Base-by-base conservation (phyloP, 2,113 vertebrate genomes). In the Anoplopoma fimbria region DNA sequence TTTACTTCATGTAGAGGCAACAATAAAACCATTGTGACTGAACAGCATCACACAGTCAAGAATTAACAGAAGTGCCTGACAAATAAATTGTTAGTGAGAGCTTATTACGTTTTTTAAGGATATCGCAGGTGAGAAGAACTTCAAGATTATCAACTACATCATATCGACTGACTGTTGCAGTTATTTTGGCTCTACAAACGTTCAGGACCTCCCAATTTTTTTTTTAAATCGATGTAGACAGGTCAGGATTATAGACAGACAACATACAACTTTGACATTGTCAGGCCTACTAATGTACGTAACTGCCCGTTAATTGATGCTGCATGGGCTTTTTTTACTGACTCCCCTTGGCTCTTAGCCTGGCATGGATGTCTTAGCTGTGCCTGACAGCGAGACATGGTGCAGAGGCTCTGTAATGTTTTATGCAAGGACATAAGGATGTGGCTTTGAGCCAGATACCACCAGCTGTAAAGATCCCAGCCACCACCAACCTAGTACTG, bases 361-460 rank as follows among this genome's bases (percentile, higher is more conserved):
- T 45, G 4, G 68, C 40, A n/a, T 17, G 33, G 65, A 64, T 76
- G 73, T 84, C 76, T 85, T 69, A 83, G 79, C 77, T 70, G 82
- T 74, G 71, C 69, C 72, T 73, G 74, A 86, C 82, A 86, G 87
- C 75, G 6, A 78, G 82, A 81, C 85, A 81, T 47, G 57, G 69
- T 82, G 83, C 78, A 75, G 69, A 79, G 72, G 62, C 73, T 71
- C 81, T 69, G 69, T 82, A 57, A 90, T 91, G 85, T 87, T 91
- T 91, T 83, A 85, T 90, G 79, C 79, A 88, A 69, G 70, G 65
- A 90, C 88, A 89, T 60, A 71, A 77, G 64, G 58, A 86, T 77
- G 75, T 88, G 83, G 86, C 83, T 78, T 85, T 75, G 62, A 55
- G 76, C 86, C 88, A 84, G 82, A 85, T 85, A 75, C 38, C 58